Evolutionary conservation across 2,888 invertebrate genomes (phyloP).

Genomic region (Helobdella robusta): DNA sequence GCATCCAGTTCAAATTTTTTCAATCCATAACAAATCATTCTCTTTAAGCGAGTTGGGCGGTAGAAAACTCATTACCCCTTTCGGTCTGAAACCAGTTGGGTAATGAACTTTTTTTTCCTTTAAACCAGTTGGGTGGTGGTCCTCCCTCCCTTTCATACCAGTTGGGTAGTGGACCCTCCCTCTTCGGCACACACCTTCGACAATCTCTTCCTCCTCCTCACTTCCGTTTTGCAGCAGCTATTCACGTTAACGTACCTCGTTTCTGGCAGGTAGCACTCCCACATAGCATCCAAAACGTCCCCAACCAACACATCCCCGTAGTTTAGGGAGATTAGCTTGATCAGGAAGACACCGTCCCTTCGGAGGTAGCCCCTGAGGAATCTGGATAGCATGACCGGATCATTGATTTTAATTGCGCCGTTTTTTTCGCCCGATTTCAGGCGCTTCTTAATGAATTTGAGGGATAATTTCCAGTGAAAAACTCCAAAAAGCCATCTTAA

Average conservation of each 20-base stretch:
- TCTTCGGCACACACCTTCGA: not conserved
- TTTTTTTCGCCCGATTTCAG: not conserved
- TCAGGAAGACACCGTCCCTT: conserved; percentile 11
- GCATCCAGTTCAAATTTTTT: no score
- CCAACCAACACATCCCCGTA: conserved; percentile 11
- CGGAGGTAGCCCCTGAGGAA: conserved; percentile 18
- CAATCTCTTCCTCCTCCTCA: conserved; percentile 6
- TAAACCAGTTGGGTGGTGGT: not conserved
- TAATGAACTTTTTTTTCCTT: no score
- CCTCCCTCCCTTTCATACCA: conserved; percentile 8
- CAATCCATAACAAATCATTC: no score
- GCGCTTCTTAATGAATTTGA: conserved; percentile 4
- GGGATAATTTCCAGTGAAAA: conserved; percentile 49
- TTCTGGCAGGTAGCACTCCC: conserved; percentile 11
- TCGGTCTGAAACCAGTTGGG: no score
- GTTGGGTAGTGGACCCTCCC: conserved; percentile 11
- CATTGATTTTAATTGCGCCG: conserved; percentile 60
- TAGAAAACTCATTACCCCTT: no score
- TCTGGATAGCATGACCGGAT: conserved; percentile 47
- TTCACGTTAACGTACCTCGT: not conserved
- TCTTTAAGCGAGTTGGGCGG: no score
- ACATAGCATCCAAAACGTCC: not conserved
- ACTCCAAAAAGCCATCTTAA: conserved; percentile 11
- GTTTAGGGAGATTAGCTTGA: conserved; percentile 5
- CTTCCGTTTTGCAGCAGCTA: not conserved